These are phyloP conservation scores for Calliscelio sp. DNA, from an alignment of 2,888 invertebrate genomes.

Conservation along the genomic window DNA sequence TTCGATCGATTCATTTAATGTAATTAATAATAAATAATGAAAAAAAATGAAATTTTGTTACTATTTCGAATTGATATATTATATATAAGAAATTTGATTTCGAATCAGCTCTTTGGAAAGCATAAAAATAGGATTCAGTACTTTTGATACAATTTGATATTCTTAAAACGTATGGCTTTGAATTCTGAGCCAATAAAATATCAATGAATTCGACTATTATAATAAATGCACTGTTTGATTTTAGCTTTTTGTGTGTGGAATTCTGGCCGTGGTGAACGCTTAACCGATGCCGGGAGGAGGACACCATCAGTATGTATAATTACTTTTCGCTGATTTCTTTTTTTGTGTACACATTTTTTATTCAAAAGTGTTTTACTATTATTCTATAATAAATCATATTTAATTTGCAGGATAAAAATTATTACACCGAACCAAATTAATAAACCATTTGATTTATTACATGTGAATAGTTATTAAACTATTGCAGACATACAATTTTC, in stretches of 20 bases:
- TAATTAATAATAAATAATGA: too few species aligned
- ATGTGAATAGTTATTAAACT: too few species aligned
- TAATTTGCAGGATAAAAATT: too few species aligned
- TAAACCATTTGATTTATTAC: too few species aligned
- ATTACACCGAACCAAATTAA: too few species aligned
- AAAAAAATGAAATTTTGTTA: too few species aligned
- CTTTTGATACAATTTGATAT: conserved; percentile 28
- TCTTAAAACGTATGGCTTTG: conserved; percentile 6
- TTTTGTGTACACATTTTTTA: background rate
- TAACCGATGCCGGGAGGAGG: conserved; percentile 80
- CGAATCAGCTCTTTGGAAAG: too few species aligned
- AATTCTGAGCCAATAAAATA: conserved; percentile 7
- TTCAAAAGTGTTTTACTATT: background rate
- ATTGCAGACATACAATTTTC: too few species aligned
- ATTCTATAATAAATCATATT: too few species aligned
- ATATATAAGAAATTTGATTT: too few species aligned
- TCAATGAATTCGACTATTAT: conserved; percentile 40
- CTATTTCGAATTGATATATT: too few species aligned
- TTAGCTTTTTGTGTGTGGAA: conserved; percentile 83
- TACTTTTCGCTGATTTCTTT: conserved; percentile 2
- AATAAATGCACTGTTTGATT: conserved; percentile 71
- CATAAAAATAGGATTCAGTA: background rate
- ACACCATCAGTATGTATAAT: conserved; percentile 60
- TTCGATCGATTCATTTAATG: too few species aligned
- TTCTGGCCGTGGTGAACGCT: conserved; percentile 80